Conservation (phyloP, 1,140 invertebrate genomes). For the Pachypeltis micranthus region DNA sequence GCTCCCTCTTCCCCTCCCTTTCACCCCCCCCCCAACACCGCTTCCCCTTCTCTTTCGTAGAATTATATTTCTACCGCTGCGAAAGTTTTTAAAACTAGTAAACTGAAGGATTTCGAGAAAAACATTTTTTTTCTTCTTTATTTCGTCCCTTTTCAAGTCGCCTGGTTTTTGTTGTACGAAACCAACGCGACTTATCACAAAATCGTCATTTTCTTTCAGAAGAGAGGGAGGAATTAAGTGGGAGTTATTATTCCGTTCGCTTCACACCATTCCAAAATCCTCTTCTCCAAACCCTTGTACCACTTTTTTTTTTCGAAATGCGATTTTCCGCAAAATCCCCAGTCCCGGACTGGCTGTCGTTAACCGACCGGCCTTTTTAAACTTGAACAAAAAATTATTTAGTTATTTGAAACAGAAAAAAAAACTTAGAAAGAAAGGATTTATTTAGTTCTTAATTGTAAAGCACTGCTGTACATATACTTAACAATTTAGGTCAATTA, state of each 20-base stretch:
- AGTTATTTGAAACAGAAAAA: neutral
- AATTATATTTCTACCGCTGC: neutral
- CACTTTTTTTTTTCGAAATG: neutral
- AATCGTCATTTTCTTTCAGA: too few species aligned
- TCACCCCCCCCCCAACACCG: neutral
- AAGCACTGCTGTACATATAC: too few species aligned
- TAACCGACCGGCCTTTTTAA: neutral
- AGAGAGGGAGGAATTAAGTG: too few species aligned
- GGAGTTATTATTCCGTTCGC: neutral
- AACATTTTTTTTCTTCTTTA: too few species aligned
- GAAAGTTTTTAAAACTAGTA: too few species aligned
- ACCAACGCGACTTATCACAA: too few species aligned
- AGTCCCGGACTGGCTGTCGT: neutral
- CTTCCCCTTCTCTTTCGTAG: neutral
- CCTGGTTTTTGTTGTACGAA: too few species aligned
- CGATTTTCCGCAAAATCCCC: neutral
- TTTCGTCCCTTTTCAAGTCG: too few species aligned
- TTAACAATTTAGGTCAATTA: too few species aligned
- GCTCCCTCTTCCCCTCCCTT: neutral
- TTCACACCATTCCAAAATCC: neutral
- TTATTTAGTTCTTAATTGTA: neutral
- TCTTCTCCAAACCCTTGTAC: neutral
- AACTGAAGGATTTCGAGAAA: too few species aligned
- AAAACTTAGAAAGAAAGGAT: conserved; percentile 6
- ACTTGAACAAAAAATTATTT: neutral